These are phyloP conservation scores for Pteruthius melanotis DNA, from an alignment of 2,113 vertebrate species.

Conservation along the genomic window DNA sequence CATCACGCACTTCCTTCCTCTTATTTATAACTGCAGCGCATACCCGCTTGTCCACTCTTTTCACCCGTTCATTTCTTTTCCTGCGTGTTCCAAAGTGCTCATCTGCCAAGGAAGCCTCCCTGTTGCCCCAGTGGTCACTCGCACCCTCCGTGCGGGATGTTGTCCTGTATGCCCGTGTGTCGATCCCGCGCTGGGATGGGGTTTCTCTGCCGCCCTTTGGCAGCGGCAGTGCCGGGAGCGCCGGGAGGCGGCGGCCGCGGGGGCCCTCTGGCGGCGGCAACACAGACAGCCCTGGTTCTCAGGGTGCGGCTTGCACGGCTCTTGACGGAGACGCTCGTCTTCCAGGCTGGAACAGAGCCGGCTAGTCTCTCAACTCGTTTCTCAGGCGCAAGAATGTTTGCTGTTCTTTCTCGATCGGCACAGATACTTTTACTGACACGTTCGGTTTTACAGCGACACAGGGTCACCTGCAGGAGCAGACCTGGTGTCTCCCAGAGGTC, in stretches of 20 bases:
- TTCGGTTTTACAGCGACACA: neutral
- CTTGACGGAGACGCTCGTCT: neutral
- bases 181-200: accelerated
- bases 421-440: accelerated
- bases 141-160: accelerated
- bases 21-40: neutral
- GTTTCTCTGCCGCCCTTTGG: neutral
- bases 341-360: accelerated
- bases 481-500: neutral
- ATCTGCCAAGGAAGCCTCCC: neutral
- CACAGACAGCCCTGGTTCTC: neutral
- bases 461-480: neutral
- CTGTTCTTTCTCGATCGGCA: too few species aligned
- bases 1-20: accelerated
- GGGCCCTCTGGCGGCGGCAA: neutral
- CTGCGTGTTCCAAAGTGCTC: accelerated
- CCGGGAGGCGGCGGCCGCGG: neutral
- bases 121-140: accelerated
- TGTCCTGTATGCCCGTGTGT: neutral
- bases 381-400: neutral
- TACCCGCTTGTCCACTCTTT: neutral
- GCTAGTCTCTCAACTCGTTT: accelerated
- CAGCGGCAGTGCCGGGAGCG: neutral
- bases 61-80: accelerated
- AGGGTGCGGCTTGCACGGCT: too few species aligned